Percentiles rank a stretch among this genome's conserved stretches.
Evolutionary conservation across 2,888 invertebrate genomes (phyloP).

Genomic region (Nymphalis urticae): DNA sequence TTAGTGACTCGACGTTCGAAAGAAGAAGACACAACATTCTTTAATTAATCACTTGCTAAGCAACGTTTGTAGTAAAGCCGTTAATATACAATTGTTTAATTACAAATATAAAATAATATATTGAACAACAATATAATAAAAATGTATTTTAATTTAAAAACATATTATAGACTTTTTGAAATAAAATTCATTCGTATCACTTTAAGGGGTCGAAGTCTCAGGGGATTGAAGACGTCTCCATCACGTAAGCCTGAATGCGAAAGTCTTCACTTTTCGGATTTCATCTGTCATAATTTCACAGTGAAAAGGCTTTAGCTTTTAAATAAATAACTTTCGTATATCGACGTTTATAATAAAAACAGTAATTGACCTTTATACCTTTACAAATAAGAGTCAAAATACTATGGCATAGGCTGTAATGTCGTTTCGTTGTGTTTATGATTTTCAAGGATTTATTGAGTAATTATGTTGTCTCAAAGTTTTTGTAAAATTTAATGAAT

Average conservation of each 20-base stretch:
- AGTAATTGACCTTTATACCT: background rate
- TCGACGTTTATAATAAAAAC: constrained; percentile 7
- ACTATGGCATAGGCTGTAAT: background rate
- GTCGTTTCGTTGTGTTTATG: background rate
- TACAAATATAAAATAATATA: background rate
- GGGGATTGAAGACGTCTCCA: constrained; percentile 61
- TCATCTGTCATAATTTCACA: constrained; percentile 70
- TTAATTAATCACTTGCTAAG: background rate
- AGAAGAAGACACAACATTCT: too few relatives aligned
- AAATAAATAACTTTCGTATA: constrained; percentile 43
- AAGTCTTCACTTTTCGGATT: constrained; percentile 65
- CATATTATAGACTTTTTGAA: constrained; percentile 14
- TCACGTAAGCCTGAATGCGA: constrained; percentile 61
- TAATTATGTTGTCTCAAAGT: background rate
- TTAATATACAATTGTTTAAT: background rate
- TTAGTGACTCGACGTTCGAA: too few relatives aligned
- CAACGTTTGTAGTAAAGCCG: too few relatives aligned
- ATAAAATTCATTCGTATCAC: constrained; percentile 26
- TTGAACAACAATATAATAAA: background rate
- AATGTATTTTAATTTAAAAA: constrained; percentile 7
- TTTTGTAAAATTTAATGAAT: too few relatives aligned
- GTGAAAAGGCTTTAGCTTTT: constrained; percentile 51
- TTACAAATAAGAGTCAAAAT: background rate
- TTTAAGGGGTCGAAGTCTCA: constrained; percentile 59
- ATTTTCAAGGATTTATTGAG: background rate